phyloP scores from a whole-genome alignment of 2,888 invertebrate genomes.

The Dinocampus coccinellae region DNA sequence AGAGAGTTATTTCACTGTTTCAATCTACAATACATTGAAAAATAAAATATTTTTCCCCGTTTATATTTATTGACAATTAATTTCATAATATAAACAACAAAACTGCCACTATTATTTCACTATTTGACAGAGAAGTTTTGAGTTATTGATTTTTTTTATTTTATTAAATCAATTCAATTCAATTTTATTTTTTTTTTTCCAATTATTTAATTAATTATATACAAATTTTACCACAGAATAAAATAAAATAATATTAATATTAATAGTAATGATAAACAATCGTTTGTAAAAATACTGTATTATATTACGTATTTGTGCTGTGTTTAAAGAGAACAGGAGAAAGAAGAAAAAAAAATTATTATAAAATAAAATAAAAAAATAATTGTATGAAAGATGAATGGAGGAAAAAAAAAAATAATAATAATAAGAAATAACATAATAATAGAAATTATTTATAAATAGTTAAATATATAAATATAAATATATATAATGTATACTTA shows the following conservation, averaged over 20 bases:
- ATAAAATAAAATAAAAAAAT: not conserved
- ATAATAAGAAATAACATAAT: constrained; percentile 41
- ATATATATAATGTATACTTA: constrained; percentile 39
- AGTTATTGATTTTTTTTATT: not conserved
- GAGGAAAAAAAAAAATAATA: constrained; percentile 40
- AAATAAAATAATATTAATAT: constrained; percentile 19
- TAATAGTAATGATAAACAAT: constrained; percentile 38
- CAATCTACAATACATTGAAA: not conserved
- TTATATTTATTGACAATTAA: not conserved
- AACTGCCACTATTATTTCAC: not conserved
- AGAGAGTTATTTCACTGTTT: not conserved
- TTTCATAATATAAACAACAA: not conserved
- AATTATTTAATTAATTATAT: not conserved
- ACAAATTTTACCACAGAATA: not conserved
- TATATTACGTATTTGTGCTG: constrained; percentile 61
- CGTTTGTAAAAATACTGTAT: constrained; percentile 60
- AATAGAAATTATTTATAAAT: constrained; percentile 44
- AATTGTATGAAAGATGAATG: not conserved
- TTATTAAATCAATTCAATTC: not conserved
- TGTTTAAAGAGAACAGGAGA: constrained; percentile 52
- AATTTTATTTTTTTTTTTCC: too few relatives aligned
- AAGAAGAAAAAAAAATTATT: not conserved
- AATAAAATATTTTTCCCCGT: not conserved
- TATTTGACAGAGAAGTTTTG: not conserved
- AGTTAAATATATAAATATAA: constrained; percentile 44